Base-by-base conservation (phyloP, 2,888 invertebrate genomes). In the Eupithecia tripunctaria region DNA sequence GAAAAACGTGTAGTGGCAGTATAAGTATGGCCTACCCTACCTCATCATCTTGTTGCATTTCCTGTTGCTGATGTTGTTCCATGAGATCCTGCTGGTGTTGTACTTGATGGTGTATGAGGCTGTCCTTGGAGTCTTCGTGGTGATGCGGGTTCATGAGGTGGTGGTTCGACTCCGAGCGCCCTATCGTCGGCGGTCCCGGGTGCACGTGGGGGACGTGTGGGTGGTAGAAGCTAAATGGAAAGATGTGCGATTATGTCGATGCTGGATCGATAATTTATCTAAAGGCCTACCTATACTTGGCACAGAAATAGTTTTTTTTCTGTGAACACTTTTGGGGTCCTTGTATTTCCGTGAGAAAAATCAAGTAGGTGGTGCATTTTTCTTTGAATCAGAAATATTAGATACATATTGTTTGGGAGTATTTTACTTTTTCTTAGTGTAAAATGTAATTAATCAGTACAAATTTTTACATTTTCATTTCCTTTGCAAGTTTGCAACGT, bases 31-130 rank as follows among this genome's bases (percentile, higher is more conserved):
- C 36, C 7, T 36, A 36, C 36, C 14, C 3, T 75, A 94, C 94
- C 84, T 95, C 94, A 81, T 94, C 94, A 78, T 94, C 93, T 79
- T 93, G 93, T 80, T 91, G 94, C 86, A 94, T 89, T 71, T 93
- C 94, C 77, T 94, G 92, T 71, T 91, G 91, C 76, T 93, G 94
- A 69, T 94, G 94, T 77, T 94, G 95, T 80, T 94, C 94, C 88
- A 93, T 88, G 84, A 94, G 88, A 80, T 94, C 92, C 80, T 93
- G 91, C 80, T 93, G 94, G 79, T 94, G 93, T 83, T 91, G 92
- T 82, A 92, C 91, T 85, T 94, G 94, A 32, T 94, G 94, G 81
- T 94, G 94, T 80, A 89, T 91, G 70, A 93, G 90, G 85, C 94
- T 94, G 83, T 94, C 94, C 83, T 94, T 94, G 74, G 93, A 94